A percentile compares a stretch with the other conserved stretches of the same genome.
phyloP scores from a whole-genome alignment of 2,797 vertebrate genomes.

The Clamator glandarius region DNA sequence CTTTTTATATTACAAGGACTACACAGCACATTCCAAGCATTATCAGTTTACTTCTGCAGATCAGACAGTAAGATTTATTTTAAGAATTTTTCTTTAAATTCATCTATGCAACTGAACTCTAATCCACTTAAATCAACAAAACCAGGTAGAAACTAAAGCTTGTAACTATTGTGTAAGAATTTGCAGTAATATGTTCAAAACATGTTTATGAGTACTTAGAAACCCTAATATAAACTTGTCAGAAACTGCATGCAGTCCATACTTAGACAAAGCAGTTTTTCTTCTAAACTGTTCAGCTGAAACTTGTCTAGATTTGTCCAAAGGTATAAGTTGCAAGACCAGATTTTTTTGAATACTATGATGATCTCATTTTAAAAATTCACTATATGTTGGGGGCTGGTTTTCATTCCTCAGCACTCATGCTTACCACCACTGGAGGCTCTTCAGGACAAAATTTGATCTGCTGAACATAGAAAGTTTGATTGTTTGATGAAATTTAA shows the following conservation, averaged over 20 bases:
- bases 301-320: constrained; percentile 49
- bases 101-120: not conserved
- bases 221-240: not conserved
- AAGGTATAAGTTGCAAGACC: constrained; percentile 41
- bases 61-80: not conserved
- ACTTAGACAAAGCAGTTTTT: constrained; percentile 41
- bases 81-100: not conserved
- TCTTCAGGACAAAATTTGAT: not conserved
- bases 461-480: not conserved
- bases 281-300: constrained; percentile 5
- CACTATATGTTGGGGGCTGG: not conserved
- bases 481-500: not conserved
- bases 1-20: not conserved
- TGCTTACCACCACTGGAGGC: not conserved
- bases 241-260: constrained; percentile 1
- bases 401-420: not conserved
- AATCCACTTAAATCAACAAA: constrained; percentile 12
- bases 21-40: not conserved
- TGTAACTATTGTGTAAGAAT: not conserved
- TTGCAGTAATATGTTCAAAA: not conserved
- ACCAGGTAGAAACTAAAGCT: not conserved
- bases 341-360: constrained; percentile 19
- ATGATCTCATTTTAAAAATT: constrained; percentile 45
- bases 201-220: not conserved
- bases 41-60: not conserved